Conservation (phyloP, 1,140 invertebrate species). For the Diabrotica undecimpunctata region DNA sequence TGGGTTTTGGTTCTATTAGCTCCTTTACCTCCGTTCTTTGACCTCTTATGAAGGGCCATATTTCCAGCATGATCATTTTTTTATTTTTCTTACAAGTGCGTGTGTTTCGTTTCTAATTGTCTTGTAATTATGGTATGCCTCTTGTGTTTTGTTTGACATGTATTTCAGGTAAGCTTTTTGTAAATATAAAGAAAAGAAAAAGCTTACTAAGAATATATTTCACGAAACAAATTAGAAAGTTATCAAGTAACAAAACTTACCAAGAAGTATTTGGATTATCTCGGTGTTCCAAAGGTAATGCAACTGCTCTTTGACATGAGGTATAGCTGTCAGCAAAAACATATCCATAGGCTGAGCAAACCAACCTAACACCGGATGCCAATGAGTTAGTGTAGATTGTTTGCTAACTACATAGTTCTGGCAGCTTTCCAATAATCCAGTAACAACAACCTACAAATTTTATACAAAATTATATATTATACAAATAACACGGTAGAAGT, state of each 20-base stretch:
- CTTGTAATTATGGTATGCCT: no score
- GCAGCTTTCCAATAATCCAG: conserved; percentile 76
- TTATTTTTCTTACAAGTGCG: no score
- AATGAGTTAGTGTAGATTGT: conserved; percentile 87
- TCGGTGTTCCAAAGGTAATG: conserved; percentile 76
- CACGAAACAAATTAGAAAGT: background rate
- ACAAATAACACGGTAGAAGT: no score
- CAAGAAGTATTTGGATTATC: conserved; percentile 50
- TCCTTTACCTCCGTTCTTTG: no score
- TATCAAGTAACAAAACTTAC: conserved; percentile 20
- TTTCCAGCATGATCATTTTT: no score
- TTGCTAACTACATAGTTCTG: conserved; percentile 82
- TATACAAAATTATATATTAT: background rate
- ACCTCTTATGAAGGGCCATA: no score
- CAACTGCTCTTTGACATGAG: conserved; percentile 76
- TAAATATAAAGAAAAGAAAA: no score
- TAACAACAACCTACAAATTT: conserved; percentile 67
- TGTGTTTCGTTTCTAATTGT: no score
- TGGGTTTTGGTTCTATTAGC: no score
- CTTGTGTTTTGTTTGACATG: no score
- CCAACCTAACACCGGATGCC: conserved; percentile 98
- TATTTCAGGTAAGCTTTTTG: no score
- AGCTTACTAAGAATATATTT: no score
- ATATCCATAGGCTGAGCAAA: conserved; percentile 82
- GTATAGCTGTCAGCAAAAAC: conserved; percentile 78